These are phyloP conservation scores for Tolypeutes matacus DNA, from an alignment of 2,797 vertebrate genomes.

Conservation along the genomic window DNA sequence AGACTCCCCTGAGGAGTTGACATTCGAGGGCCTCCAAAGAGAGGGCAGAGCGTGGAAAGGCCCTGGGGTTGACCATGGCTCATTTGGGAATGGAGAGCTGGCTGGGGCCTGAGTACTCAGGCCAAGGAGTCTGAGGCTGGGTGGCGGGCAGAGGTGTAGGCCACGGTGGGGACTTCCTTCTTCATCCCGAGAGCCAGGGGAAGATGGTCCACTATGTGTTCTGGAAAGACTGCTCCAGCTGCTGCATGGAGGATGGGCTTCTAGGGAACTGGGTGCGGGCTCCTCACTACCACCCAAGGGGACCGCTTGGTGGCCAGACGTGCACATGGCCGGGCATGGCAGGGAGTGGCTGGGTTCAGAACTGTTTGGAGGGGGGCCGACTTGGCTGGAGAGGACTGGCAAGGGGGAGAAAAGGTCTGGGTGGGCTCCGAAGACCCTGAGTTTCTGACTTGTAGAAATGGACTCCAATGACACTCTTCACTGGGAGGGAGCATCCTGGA, in stretches of 20 bases:
- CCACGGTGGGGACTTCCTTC: background rate
- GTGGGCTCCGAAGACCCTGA: background rate
- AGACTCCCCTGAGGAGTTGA: background rate
- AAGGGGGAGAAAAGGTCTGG: background rate
- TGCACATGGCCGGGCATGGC: too few relatives aligned
- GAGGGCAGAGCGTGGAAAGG: background rate
- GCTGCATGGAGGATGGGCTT: fast-evolving
- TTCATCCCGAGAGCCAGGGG: background rate
- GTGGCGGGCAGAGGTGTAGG: background rate
- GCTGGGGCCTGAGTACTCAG: background rate
- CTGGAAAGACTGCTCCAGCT: background rate
- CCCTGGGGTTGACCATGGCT: background rate
- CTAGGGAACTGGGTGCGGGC: background rate
- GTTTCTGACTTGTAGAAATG: background rate
- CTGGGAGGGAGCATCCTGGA: background rate
- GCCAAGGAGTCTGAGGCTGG: background rate
- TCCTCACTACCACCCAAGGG: too few relatives aligned
- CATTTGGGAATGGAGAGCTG: background rate
- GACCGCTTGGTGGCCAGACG: fast-evolving
- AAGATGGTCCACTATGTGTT: background rate
- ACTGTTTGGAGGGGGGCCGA: background rate
- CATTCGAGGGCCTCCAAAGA: background rate
- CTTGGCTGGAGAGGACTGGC: background rate
- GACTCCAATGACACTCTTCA: background rate
- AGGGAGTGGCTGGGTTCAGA: background rate